A percentile compares a stretch with the other conserved stretches of the same genome.
Evolutionary conservation across 2,113 vertebrate genomes (phyloP).

Genomic region (Sebastes fasciatus): DNA sequence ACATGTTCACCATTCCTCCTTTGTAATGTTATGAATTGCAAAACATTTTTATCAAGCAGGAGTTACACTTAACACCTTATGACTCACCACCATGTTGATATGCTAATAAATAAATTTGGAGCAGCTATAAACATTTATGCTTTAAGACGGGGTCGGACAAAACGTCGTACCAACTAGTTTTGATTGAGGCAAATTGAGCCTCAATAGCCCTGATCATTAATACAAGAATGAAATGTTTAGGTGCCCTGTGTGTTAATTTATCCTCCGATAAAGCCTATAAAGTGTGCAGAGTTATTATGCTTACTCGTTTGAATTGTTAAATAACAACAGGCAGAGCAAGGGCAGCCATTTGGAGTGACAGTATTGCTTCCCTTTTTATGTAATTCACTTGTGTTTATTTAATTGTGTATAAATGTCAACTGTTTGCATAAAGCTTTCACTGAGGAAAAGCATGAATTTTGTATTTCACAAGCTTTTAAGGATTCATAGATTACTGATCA

Average conservation of each 20-base stretch:
- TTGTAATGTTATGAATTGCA: neutral
- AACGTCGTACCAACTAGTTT: neutral
- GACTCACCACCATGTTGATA: constrained; percentile 4
- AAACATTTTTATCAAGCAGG: neutral
- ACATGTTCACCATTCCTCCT: neutral
- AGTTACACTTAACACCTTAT: neutral
- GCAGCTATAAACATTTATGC: neutral
- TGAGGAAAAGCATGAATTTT: neutral
- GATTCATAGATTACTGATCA: constrained; percentile 1
- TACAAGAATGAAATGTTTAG: neutral
- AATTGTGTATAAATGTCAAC: neutral
- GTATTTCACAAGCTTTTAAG: neutral
- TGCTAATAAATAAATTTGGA: neutral
- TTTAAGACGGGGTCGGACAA: neutral
- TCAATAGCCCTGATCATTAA: neutral
- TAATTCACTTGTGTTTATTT: neutral
- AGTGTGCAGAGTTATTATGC: neutral
- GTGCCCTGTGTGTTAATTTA: neutral
- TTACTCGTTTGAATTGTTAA: constrained; percentile 21
- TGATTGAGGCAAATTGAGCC: neutral
- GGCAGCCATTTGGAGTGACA: neutral
- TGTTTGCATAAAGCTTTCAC: neutral
- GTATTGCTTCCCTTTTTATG: neutral
- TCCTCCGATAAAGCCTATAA: neutral
- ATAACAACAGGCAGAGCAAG: neutral